Base-by-base conservation (phyloP, 2,888 invertebrate species). In the Xanthia icteritia region DNA sequence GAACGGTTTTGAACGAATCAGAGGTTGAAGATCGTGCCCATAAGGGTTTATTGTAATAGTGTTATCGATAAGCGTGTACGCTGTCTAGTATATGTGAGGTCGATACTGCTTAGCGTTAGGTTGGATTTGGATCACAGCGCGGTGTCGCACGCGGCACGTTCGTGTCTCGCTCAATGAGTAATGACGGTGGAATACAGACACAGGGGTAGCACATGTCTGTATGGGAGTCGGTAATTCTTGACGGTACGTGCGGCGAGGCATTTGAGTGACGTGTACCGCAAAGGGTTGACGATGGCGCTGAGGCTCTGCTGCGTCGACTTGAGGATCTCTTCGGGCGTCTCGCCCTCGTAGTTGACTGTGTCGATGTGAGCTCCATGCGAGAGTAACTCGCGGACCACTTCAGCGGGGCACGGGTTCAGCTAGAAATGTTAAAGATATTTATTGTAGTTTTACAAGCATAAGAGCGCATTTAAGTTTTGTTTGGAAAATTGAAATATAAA, bases 221-320 rank as follows among this genome's bases (percentile, higher is more conserved):
- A 98, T 1, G 97, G 97, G 77, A 98, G 97, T 87, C 97, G 96
- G 93, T 98, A 97, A 93, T 97, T 97, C 92, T 97, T 97, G 76
- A 99, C 98, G 8, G 98, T 98, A 85, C 98, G 97, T 20, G 99
- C 99, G 23, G 99, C 98, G 79, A 99, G 97, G 93, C 99, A 99
- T 91, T 98, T 98, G 86, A 99, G 97, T 79, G 98, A 97, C 66
- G 98, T 98, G 94, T 98, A 98, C 85, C 97, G 97, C 68, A 98
- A 96, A 13, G 98, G 98, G 94, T 98, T 98, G 65, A 98, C 97
- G 84, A 98, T 97, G 88, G 98, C 96, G 85, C 97, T 97, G 73
- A 98, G 96, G 83, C 95, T 96, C 90, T 98, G 98, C 73, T 97
- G 97, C 67, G 90, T 87, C 66, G 95, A 92, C 72, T 97, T 97